These are phyloP conservation scores for Cenopis cana DNA, from an alignment of 2,888 invertebrate genomes.

Conservation along the genomic window DNA sequence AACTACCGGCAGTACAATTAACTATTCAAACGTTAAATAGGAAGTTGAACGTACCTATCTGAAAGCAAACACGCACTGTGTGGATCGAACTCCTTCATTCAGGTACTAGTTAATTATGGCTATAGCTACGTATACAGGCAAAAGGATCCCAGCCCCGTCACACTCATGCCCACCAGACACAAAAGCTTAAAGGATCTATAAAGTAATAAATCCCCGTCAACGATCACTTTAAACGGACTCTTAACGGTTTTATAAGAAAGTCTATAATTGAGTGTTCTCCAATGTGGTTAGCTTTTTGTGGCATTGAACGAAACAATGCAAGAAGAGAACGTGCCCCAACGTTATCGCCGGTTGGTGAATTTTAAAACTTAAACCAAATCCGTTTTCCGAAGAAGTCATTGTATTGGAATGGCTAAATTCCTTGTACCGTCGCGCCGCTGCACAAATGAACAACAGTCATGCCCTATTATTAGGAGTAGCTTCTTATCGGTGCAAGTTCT, in stretches of 20 bases:
- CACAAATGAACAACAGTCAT: slow-evolving; percentile 17
- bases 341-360: slow-evolving; percentile 75
- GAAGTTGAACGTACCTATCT: slow-evolving; percentile 27
- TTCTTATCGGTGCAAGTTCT: slow-evolving; percentile 44
- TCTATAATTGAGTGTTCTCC: slow-evolving; percentile 56
- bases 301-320: slow-evolving; percentile 62
- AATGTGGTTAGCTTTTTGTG: slow-evolving; percentile 63
- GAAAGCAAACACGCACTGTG: slow-evolving; percentile 54
- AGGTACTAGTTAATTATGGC: slow-evolving; percentile 82
- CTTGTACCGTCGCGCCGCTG: slow-evolving; percentile 17
- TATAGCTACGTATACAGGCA: slow-evolving; percentile 70
- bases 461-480: slow-evolving; percentile 28
- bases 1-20: slow-evolving; percentile 25
- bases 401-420: slow-evolving; percentile 36
- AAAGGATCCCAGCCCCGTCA: slow-evolving; percentile 79
- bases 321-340: slow-evolving; percentile 81
- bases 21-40: slow-evolving; percentile 29
- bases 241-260: slow-evolving; percentile 65
- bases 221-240: slow-evolving; percentile 61
- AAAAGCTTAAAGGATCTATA: slow-evolving; percentile 71
- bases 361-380: slow-evolving; percentile 53
- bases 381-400: slow-evolving; percentile 52
- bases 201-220: slow-evolving; percentile 64
- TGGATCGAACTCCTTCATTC: slow-evolving; percentile 65
- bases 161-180: slow-evolving; percentile 80